Percentiles rank a stretch among this genome's conserved stretches.
Conservation (phyloP, 2,888 invertebrate species). For the Epicampocera succincta region DNA sequence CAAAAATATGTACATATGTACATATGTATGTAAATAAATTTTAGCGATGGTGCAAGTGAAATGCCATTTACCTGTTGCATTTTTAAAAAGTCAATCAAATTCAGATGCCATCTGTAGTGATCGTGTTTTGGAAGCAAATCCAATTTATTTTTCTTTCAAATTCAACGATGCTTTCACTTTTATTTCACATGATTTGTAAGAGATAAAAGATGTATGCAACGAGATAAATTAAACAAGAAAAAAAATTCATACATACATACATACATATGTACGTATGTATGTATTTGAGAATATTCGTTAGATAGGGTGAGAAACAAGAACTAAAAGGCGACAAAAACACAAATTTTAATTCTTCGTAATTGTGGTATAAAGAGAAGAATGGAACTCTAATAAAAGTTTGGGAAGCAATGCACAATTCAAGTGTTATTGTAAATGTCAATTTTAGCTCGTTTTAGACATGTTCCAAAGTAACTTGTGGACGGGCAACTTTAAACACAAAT, state of each 20-base stretch:
- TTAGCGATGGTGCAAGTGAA: background rate
- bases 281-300: background rate
- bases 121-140: slow-evolving; percentile 26
- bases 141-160: slow-evolving; percentile 9
- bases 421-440: slow-evolving; percentile 9
- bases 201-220: slow-evolving; percentile 5
- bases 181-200: slow-evolving; percentile 17
- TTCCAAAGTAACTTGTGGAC: too few relatives aligned
- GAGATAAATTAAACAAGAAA: slow-evolving; percentile 19
- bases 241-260: background rate
- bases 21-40: background rate
- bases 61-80: slow-evolving; percentile 33
- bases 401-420: slow-evolving; percentile 24
- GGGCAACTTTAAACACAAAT: too few relatives aligned
- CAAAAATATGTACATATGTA: too few relatives aligned
- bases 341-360: too few relatives aligned
- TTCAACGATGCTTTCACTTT: slow-evolving; percentile 45
- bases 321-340: too few relatives aligned
- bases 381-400: slow-evolving; percentile 9
- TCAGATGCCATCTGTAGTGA: slow-evolving; percentile 2
- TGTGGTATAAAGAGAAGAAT: too few relatives aligned
- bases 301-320: too few relatives aligned
- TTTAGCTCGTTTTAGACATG: background rate
- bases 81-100: slow-evolving; percentile 33
- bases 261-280: too few relatives aligned